phyloP scores from a whole-genome alignment of 2,888 invertebrate genomes.

The Meteorus cinctellus region DNA sequence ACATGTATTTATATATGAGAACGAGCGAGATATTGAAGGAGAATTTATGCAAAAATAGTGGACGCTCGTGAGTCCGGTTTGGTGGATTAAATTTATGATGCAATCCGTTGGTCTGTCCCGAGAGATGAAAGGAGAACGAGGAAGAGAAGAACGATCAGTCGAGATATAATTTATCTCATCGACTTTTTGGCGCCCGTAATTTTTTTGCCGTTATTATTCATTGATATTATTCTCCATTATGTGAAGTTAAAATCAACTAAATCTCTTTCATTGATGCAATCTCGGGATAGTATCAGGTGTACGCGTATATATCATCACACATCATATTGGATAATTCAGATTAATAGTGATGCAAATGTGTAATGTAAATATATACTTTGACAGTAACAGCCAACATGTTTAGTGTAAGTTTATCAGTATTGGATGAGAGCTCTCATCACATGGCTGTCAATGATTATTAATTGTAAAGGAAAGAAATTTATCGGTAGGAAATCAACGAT shows the following conservation, averaged over 20 bases:
- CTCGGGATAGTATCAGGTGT: background rate
- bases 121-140: slow-evolving; percentile 17
- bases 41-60: background rate
- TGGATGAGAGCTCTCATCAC: no score
- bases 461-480: no score
- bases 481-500: no score
- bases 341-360: background rate
- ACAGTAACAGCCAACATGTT: background rate
- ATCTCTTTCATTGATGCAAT: background rate
- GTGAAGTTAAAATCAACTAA: slow-evolving; percentile 36
- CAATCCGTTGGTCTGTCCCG: slow-evolving; percentile 26
- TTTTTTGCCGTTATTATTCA: slow-evolving; percentile 39
- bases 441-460: no score
- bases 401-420: no score
- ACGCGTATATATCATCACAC: background rate
- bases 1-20: slow-evolving; percentile 4
- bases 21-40: slow-evolving; percentile 1
- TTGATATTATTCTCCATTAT: slow-evolving; percentile 35
- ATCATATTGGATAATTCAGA: background rate
- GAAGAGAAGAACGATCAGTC: slow-evolving; percentile 19
- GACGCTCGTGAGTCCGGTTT: background rate
- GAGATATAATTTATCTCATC: slow-evolving; percentile 41
- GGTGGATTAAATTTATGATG: slow-evolving; percentile 36
- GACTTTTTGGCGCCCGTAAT: slow-evolving; percentile 39
- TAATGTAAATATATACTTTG: background rate